Evolutionary conservation across 2,113 vertebrate genomes (phyloP).

Genomic region (Microtus montanus): DNA sequence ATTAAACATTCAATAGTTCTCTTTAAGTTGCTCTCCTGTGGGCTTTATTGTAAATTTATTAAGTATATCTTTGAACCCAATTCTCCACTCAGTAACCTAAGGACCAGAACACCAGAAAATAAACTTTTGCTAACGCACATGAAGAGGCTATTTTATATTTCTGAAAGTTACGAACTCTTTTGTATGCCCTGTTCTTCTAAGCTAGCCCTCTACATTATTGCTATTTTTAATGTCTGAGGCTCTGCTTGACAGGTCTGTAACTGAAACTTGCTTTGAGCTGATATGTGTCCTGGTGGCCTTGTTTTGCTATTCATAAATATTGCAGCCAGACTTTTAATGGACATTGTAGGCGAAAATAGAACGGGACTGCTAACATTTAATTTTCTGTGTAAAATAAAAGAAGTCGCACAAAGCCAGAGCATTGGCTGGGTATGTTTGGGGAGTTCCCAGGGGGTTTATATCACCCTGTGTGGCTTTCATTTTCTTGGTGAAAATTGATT

Average conservation of each 20-base stretch:
- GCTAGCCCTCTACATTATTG: background rate
- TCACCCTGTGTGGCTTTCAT: conserved; percentile 69
- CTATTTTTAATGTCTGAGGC: conserved; percentile 36
- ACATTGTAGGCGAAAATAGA: conserved; percentile 82
- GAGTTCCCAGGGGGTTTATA: conserved; percentile 23
- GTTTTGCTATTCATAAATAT: conserved; percentile 89
- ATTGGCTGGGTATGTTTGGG: conserved; percentile 28
- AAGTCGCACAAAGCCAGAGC: conserved; percentile 48
- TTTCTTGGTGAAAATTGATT: conserved; percentile 74
- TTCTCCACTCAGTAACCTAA: background rate
- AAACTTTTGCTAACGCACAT: background rate
- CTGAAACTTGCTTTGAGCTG: conserved; percentile 79
- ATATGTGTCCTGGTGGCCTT: conserved; percentile 83
- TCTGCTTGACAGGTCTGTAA: conserved; percentile 76
- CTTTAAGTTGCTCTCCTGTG: background rate
- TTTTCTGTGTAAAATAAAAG: conserved; percentile 81
- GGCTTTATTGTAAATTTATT: background rate
- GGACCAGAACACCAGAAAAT: background rate
- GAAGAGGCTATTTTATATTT: background rate
- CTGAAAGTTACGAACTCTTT: background rate
- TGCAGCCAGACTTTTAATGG: conserved; percentile 84
- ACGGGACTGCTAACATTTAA: conserved; percentile 82
- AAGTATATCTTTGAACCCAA: background rate
- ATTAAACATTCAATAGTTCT: background rate
- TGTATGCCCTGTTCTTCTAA: background rate